A percentile compares a stretch with the other conserved stretches of the same genome.
Conservation (phyloP, 2,113 vertebrate species). For the Nothoprocta pentlandii region DNA sequence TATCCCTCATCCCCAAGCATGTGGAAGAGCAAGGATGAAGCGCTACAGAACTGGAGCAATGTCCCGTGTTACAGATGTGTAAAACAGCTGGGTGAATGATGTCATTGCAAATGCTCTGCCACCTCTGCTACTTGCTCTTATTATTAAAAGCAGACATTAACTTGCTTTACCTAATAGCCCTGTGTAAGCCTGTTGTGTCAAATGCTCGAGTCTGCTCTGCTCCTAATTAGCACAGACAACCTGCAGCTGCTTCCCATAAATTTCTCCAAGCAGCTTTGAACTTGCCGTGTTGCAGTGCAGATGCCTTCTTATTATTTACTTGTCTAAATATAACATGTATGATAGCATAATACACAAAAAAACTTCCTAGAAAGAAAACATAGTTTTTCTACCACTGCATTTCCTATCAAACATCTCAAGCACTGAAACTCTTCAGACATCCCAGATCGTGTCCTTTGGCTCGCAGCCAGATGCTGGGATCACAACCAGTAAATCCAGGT, state of each 20-base stretch:
- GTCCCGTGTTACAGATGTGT: conserved; percentile 74
- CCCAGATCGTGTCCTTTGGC: neutral
- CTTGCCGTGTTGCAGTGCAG: conserved; percentile 23
- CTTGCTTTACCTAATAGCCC: conserved; percentile 55
- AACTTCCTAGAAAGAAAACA: neutral
- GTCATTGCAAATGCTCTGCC: conserved; percentile 72
- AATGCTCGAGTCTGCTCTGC: conserved; percentile 58
- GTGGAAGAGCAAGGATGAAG: conserved; percentile 76
- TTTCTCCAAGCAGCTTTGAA: conserved; percentile 46
- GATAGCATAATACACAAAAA: neutral
- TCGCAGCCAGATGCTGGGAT: neutral
- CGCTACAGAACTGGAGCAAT: conserved; percentile 73
- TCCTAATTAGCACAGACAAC: conserved; percentile 75
- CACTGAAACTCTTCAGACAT: neutral
- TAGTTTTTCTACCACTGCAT: neutral
- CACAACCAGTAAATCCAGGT: neutral
- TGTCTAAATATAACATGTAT: neutral
- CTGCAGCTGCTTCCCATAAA: conserved; percentile 73
- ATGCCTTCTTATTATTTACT: neutral
- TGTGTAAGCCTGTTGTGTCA: conserved; percentile 60
- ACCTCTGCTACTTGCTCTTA: conserved; percentile 79
- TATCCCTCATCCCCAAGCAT: conserved; percentile 53
- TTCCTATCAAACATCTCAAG: neutral
- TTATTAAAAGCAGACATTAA: conserved; percentile 81
- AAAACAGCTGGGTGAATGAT: conserved; percentile 82